Percentiles rank a stretch among this genome's conserved stretches.
Conservation (phyloP, 2,888 invertebrate species). For the Microctonus hyperodae region DNA sequence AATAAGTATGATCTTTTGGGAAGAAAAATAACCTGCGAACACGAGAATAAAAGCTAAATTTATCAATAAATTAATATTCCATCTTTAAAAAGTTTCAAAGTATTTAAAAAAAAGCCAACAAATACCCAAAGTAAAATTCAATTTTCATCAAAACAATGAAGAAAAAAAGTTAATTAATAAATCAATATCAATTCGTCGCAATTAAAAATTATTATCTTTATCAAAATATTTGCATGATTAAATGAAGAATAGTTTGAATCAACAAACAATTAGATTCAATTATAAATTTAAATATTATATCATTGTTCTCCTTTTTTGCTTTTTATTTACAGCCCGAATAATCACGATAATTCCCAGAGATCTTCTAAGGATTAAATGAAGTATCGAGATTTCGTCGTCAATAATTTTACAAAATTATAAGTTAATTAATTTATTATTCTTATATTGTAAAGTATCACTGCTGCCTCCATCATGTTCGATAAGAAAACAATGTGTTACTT, state of each 20-base stretch:
- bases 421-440: not conserved
- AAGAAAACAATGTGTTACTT: conserved; percentile 7
- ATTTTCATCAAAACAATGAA: conserved; percentile 22
- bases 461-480: not conserved
- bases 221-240: conserved; percentile 20
- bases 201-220: conserved; percentile 16
- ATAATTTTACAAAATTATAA: not conserved
- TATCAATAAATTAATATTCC: conserved; percentile 17
- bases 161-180: conserved; percentile 23
- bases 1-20: conserved; percentile 62
- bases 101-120: conserved; percentile 6
- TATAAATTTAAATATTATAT: conserved; percentile 13
- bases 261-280: not conserved
- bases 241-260: not conserved
- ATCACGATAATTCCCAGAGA: conserved; percentile 38
- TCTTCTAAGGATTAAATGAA: conserved; percentile 19
- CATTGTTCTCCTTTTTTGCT: conserved; percentile 32
- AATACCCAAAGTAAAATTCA: conserved; percentile 14
- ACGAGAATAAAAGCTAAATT: conserved; percentile 18
- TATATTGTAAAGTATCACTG: not conserved
- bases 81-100: conserved; percentile 5
- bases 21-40: conserved; percentile 46
- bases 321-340: conserved; percentile 40
- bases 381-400: not conserved
- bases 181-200: conserved; percentile 19